Base-by-base conservation (phyloP, 2,888 invertebrate species). In the Platycnemis pennipes region DNA sequence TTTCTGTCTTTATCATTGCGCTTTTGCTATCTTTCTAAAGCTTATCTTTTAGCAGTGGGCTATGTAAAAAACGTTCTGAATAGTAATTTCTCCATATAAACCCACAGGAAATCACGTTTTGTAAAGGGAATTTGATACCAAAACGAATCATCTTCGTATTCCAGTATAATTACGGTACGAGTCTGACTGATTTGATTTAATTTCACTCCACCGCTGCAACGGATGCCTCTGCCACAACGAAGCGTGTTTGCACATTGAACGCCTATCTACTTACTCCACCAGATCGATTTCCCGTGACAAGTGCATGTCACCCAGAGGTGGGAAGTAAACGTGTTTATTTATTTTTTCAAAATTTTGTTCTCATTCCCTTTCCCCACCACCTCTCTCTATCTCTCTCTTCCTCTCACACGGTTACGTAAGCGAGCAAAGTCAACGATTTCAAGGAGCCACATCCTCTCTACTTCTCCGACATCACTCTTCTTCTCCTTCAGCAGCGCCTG, bases 261-360 rank as follows among this genome's bases (percentile, higher is more conserved):
- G 77, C 37, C 77, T 26, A 37, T 37, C 77, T 49, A 49, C 49
- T 11, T 49, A 16, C 77, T 37, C 77, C 31, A 16, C 11, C 77
- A 31, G 77, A 77, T 77, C 77, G 77, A 77, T 77, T 77, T 37
- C 37, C 31, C 37, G 77, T 8, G 37, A 37, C 31, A 77, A 77
- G 77, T 77, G 77, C 77, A 77, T n/a, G 77, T 77, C 77, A 77
- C 37, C 77, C 77, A 11, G 77, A 37, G 77, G 77, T 16, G 77
- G 37, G 37, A 77, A 16, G 37, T 37, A 37, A 77, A 77, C 13
- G 37, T 37, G 11, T 31, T 2, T 49, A 49, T 49, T 16, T n/a
- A n/a, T n/a, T 26, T 63, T 63, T 63, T 63, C 2, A 69, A 31
- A 69, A 49, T 69, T 69, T 69, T 69, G 31, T 31, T 77, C 37